These are phyloP conservation scores for Drosophila borborema DNA, from an alignment of 2,888 invertebrate genomes.

Conservation along the genomic window DNA sequence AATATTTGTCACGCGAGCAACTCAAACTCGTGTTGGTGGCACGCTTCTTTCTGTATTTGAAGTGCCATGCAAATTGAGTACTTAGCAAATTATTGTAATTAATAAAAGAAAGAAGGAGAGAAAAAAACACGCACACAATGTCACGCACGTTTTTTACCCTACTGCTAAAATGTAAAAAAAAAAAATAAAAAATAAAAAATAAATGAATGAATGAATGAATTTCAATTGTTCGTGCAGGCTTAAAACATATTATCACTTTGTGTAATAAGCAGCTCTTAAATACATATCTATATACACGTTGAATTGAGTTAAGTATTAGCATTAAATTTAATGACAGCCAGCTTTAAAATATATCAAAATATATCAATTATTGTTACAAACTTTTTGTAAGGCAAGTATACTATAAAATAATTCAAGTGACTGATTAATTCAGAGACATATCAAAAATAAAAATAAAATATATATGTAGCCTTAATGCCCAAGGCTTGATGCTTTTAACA, in stretches of 20 bases:
- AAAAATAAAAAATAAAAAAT: background rate
- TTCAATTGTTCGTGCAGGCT: background rate
- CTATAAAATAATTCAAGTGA: background rate
- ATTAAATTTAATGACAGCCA: background rate
- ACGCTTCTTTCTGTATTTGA: slow-evolving; percentile 21
- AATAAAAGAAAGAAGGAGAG: slow-evolving; percentile 13
- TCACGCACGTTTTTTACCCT: slow-evolving; percentile 8
- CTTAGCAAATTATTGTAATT: slow-evolving; percentile 72
- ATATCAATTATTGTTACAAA: too few species aligned
- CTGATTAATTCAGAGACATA: background rate
- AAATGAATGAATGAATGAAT: background rate
- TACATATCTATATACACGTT: background rate
- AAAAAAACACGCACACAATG: slow-evolving; percentile 40
- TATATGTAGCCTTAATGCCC: background rate
- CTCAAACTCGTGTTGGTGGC: slow-evolving; percentile 34
- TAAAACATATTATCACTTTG: slow-evolving; percentile 17
- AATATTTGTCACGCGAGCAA: slow-evolving; percentile 56
- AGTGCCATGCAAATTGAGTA: slow-evolving; percentile 69
- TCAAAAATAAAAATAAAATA: background rate
- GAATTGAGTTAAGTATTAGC: too few species aligned
- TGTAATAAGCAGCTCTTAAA: slow-evolving; percentile 9
- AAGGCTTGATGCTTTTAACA: background rate
- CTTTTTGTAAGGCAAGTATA: background rate
- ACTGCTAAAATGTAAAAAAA: background rate
- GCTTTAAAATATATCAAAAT: background rate